Evolutionary conservation across 2,797 vertebrate genomes (phyloP).

Genomic region (Crocidura indochinensis): DNA sequence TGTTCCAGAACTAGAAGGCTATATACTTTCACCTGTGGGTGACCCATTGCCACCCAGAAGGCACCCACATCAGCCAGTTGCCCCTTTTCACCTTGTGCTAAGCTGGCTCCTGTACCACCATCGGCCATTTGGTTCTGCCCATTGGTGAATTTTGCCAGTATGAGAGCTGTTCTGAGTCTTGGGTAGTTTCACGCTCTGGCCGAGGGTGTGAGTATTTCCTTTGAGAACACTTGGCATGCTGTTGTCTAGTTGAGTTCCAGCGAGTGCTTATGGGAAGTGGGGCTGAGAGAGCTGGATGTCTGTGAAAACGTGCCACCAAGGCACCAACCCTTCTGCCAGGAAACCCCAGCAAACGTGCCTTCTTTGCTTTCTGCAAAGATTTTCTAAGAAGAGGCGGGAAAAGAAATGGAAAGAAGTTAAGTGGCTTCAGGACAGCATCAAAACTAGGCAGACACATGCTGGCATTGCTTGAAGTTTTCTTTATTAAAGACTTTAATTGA

Average conservation of each 20-base stretch:
- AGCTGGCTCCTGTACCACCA: too few relatives aligned
- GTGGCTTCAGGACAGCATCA: constrained; percentile 32
- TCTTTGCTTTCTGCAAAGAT: constrained; percentile 70
- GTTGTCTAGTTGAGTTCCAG: constrained; percentile 77
- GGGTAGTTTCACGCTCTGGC: constrained; percentile 87
- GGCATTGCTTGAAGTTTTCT: constrained; percentile 56
- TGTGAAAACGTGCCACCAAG: constrained; percentile 70
- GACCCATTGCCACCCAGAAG: background rate
- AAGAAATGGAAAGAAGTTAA: constrained; percentile 64
- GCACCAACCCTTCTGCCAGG: constrained; percentile 14
- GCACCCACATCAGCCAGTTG: background rate
- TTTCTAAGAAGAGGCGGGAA: constrained; percentile 33
- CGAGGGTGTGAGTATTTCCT: constrained; percentile 88
- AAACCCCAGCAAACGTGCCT: constrained; percentile 74
- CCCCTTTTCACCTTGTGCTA: background rate
- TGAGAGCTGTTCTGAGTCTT: constrained; percentile 88
- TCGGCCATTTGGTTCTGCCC: constrained; percentile 81
- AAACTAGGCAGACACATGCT: constrained; percentile 74
- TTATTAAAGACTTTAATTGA: constrained; percentile 76
- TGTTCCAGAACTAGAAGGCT: background rate
- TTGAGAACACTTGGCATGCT: constrained; percentile 81
- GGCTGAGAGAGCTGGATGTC: constrained; percentile 73
- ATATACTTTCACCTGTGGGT: rapidly evolving
- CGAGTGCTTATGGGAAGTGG: constrained; percentile 63
- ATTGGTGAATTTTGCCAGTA: constrained; percentile 83